Percentiles rank a stretch among this genome's conserved stretches.
These are phyloP conservation scores for Melanchra persicariae DNA, from an alignment of 2,888 invertebrate species.

Conservation along the genomic window DNA sequence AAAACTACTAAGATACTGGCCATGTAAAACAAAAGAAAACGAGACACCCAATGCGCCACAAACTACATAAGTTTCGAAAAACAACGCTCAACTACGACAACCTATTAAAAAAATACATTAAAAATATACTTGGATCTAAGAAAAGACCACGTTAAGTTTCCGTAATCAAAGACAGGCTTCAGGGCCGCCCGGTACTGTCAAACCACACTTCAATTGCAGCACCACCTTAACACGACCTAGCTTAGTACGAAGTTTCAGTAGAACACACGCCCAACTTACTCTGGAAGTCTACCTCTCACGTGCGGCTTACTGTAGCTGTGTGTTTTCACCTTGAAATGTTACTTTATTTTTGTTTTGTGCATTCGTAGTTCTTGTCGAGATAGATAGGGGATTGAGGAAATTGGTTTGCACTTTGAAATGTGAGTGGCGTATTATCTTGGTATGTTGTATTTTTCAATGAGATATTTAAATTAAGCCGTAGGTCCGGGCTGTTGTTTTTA, in stretches of 20 bases:
- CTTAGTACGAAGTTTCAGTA: not conserved
- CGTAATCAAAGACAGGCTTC: constrained; percentile 69
- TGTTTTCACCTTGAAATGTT: constrained; percentile 40
- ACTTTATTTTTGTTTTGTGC: constrained; percentile 50
- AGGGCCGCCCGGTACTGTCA: constrained; percentile 64
- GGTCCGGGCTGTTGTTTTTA: too few species aligned
- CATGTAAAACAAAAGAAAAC: not conserved
- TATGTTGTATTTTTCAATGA: not conserved
- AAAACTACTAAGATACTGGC: not conserved
- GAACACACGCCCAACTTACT: not conserved
- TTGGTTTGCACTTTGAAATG: constrained; percentile 19
- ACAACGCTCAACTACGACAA: not conserved
- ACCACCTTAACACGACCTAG: not conserved
- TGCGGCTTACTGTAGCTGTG: constrained; percentile 28
- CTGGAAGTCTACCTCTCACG: not conserved
- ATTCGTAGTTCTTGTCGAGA: constrained; percentile 36
- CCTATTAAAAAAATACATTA: constrained; percentile 15
- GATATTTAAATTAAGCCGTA: not conserved
- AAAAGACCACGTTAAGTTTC: constrained; percentile 64
- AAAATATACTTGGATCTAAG: constrained; percentile 51
- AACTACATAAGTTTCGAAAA: not conserved
- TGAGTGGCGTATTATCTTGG: not conserved
- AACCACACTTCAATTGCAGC: not conserved
- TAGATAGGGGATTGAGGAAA: constrained; percentile 44
- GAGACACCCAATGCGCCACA: not conserved